Evolutionary conservation across 2,797 vertebrate species (phyloP).

Genomic region (Lithobates pipiens): DNA sequence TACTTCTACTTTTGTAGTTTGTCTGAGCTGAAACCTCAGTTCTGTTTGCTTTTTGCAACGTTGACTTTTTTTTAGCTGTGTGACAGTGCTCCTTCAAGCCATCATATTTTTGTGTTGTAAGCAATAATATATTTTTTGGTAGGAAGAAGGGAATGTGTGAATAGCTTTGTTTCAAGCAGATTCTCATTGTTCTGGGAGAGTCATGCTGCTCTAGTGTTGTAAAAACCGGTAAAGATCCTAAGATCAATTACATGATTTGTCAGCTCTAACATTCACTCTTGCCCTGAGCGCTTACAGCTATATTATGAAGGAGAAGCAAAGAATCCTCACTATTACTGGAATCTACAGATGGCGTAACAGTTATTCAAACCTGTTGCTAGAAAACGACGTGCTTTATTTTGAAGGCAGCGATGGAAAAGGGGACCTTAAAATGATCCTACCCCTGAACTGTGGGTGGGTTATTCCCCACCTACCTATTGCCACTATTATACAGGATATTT

Average conservation of each 20-base stretch:
- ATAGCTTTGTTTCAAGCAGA: not conserved
- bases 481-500: no score
- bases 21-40: no score
- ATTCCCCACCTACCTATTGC: no score
- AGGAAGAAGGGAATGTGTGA: not conserved
- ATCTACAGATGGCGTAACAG: not conserved
- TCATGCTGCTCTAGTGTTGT: not conserved
- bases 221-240: not conserved
- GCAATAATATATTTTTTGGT: slow-evolving; percentile 4
- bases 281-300: slow-evolving; percentile 9
- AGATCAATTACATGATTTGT: slow-evolving; percentile 13
- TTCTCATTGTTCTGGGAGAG: not conserved
- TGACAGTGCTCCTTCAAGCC: not conserved
- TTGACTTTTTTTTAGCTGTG: not conserved
- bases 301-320: not conserved
- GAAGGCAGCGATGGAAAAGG: not conserved
- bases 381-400: not conserved
- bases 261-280: slow-evolving; percentile 6
- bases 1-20: no score
- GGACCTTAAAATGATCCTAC: no score
- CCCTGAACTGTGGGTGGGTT: no score
- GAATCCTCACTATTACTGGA: not conserved
- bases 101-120: not conserved
- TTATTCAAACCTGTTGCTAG: not conserved
- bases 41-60: not conserved